These are phyloP conservation scores for Pangasius sanitwongsei DNA, from an alignment of 2,797 vertebrate species.

Conservation along the genomic window DNA sequence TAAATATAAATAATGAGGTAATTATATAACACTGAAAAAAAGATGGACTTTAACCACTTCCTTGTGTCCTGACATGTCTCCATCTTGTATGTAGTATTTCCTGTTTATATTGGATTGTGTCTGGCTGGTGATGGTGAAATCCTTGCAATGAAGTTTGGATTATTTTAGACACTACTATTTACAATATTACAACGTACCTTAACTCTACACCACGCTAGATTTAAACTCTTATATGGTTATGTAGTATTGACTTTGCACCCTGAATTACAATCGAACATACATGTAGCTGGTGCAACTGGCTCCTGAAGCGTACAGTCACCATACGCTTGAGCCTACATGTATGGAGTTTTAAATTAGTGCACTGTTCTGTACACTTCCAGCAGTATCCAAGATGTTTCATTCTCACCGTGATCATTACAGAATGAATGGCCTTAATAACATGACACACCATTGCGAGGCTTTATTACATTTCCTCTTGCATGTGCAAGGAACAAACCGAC, in stretches of 20 bases:
- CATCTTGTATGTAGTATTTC: background rate
- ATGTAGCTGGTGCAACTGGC: background rate
- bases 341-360: background rate
- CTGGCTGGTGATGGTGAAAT: background rate
- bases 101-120: background rate
- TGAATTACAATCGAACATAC: background rate
- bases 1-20: background rate
- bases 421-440: constrained; percentile 1
- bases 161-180: background rate
- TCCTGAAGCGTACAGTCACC: background rate
- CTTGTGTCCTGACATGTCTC: background rate
- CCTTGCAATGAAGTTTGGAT: background rate
- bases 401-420: background rate
- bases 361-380: background rate
- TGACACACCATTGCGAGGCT: background rate
- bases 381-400: background rate
- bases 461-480: background rate
- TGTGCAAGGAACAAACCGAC: background rate
- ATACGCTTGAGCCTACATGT: background rate
- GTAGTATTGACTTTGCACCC: background rate
- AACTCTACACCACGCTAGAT: background rate
- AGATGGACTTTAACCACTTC: background rate
- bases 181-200: no score
- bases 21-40: background rate
- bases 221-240: background rate